Conservation (phyloP, 2,113 vertebrate species). For the Syngnathus floridae region DNA sequence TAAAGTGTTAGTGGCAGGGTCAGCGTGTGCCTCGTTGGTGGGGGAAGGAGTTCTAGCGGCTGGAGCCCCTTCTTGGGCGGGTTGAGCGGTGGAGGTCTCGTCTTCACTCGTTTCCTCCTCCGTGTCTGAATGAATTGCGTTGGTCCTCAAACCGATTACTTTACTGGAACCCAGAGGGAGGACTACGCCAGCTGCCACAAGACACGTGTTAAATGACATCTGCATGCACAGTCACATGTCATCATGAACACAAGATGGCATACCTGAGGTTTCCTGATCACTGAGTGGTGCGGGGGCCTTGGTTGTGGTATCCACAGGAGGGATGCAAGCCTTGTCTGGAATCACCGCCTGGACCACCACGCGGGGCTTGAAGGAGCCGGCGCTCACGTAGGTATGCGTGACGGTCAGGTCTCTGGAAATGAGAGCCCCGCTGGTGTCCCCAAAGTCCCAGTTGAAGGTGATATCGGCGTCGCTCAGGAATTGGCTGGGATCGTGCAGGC, state of each 20-base stretch:
- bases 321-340: slow-evolving; percentile 74
- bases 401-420: slow-evolving; percentile 79
- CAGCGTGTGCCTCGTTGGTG: slow-evolving; percentile 49
- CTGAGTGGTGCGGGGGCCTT: slow-evolving; percentile 35
- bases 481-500: slow-evolving; percentile 85
- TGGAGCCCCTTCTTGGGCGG: slow-evolving; percentile 55
- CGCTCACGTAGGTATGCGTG: slow-evolving; percentile 81
- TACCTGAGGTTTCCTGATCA: slow-evolving; percentile 56
- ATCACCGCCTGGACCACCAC: slow-evolving; percentile 87
- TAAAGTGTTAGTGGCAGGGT: neutral
- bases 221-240: neutral
- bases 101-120: slow-evolving; percentile 55
- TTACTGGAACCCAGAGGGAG: slow-evolving; percentile 31
- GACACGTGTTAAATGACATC: slow-evolving; percentile 2
- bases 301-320: slow-evolving; percentile 34
- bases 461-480: slow-evolving; percentile 80
- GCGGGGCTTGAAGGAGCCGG: slow-evolving; percentile 72
- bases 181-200: slow-evolving; percentile 23
- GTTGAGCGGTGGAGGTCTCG: slow-evolving; percentile 49
- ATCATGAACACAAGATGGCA: neutral
- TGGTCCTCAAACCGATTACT: slow-evolving; percentile 21
- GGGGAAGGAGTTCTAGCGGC: slow-evolving; percentile 27
- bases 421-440: slow-evolving; percentile 83
- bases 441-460: slow-evolving; percentile 93
- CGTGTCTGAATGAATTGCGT: slow-evolving; percentile 33